Conservation (phyloP, 2,797 vertebrate species). For the Gouania willdenowi region DNA sequence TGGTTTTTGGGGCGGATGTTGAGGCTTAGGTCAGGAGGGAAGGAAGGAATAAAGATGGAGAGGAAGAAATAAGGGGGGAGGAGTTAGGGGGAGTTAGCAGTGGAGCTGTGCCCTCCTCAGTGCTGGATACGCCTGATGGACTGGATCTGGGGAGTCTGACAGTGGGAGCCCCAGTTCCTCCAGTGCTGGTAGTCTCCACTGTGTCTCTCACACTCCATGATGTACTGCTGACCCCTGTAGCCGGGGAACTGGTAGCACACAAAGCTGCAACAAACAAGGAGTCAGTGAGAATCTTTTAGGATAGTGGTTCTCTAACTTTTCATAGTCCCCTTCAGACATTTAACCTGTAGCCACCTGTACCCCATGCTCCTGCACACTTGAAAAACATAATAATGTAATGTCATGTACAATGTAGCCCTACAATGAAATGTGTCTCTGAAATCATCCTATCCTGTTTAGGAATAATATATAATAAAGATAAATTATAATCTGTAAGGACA, state of each 20-base stretch:
- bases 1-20: slow-evolving; percentile 32
- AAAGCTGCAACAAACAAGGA: slow-evolving; percentile 55
- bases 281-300: not conserved
- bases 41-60: slow-evolving; percentile 27
- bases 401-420: too few species aligned
- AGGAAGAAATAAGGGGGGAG: slow-evolving; percentile 6
- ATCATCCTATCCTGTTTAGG: too few species aligned
- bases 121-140: slow-evolving; percentile 83
- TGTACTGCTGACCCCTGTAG: slow-evolving; percentile 83
- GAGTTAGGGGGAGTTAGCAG: not conserved
- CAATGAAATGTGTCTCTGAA: too few species aligned
- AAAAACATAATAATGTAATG: too few species aligned
- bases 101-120: slow-evolving; percentile 51
- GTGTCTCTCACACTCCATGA: slow-evolving; percentile 83
- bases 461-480: too few species aligned
- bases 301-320: too few species aligned
- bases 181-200: slow-evolving; percentile 82
- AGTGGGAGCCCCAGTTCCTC: slow-evolving; percentile 80
- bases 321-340: too few species aligned
- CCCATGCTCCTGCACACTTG: too few species aligned
- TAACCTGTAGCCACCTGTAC: too few species aligned
- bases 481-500: too few species aligned
- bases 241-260: slow-evolving; percentile 83
- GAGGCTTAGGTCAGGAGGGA: slow-evolving; percentile 43
- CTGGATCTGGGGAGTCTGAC: slow-evolving; percentile 82